A percentile compares a stretch with the other conserved stretches of the same genome.
Conservation (phyloP, 2,888 invertebrate genomes). For the Papilio elwesi region DNA sequence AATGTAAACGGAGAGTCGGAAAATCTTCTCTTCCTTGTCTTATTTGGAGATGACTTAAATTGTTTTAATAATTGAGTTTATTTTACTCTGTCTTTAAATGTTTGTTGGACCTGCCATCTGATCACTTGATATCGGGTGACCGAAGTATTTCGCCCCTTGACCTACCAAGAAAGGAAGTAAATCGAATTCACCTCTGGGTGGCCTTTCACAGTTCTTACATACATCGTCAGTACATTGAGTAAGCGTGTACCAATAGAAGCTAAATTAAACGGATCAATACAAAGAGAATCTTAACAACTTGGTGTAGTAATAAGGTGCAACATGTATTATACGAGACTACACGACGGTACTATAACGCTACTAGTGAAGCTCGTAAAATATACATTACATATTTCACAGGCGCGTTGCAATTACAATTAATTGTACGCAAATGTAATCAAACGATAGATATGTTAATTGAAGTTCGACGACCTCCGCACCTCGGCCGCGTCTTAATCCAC, state of each 20-base stretch:
- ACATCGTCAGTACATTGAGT: conserved; percentile 8
- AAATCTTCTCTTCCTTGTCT: no score
- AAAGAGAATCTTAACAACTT: conserved; percentile 17
- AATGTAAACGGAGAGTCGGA: no score
- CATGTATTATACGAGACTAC: conserved; percentile 22
- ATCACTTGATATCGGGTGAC: background rate
- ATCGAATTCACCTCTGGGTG: background rate
- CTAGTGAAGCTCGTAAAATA: conserved; percentile 9
- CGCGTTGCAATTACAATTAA: conserved; percentile 6
- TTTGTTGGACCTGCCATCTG: background rate
- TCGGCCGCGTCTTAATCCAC: conserved; percentile 4
- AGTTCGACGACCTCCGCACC: conserved; percentile 1
- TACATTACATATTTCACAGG: conserved; percentile 6
- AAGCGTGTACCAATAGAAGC: background rate
- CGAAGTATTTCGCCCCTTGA: background rate
- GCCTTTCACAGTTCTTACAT: background rate
- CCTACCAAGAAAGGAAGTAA: conserved; percentile 1
- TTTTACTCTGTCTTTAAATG: background rate
- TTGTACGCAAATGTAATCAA: background rate
- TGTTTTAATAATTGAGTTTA: background rate
- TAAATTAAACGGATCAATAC: conserved; percentile 33
- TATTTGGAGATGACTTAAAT: no score
- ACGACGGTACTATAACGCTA: background rate
- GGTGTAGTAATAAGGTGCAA: conserved; percentile 29
- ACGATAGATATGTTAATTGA: conserved; percentile 6